Base-by-base conservation (phyloP, 1,140 invertebrate species). In the Drosophila rufa region DNA sequence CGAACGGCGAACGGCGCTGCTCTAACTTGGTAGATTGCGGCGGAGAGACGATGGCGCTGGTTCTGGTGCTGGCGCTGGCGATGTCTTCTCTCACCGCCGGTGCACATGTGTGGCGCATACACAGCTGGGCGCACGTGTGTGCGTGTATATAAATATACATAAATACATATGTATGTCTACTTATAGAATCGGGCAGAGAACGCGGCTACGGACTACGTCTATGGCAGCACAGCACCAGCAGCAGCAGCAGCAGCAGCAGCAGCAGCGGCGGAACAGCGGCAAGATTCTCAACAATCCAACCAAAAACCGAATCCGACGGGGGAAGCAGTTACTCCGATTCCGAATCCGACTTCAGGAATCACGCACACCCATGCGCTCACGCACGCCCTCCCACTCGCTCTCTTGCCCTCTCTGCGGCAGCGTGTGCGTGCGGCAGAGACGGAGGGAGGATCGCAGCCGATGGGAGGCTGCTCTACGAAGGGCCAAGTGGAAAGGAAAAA, bases 1-100 rank as follows among this genome's bases (percentile, higher is more conserved):
- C 46, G 19, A 19, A 62, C 46, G 65, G 65, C 42, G 42, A 61
- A 62, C 59, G 51, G 51, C 61, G 48, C 61, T 80, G 83, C 83
- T 87, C 82, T 87, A 87, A 87, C 83, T 89, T 87, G 87, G 83
- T 87, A 87, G 83, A 89, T 89, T 89, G 83, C 59, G 77, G 51
- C 80, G 80, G 79, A 62, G 33, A 60, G 78, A 38, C 53, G 57
- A 48, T 56, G 60, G 74, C 68, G 40, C 30, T 47, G 48, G 7
- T 7, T 7, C 14, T 56, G 59, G 74, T 59, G 40, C 30, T 47
- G 48, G 7, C 7, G 30, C 14, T 50, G 51, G 33, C 45, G 53
- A 43, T 46, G 48, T 61, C 22, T 69, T 77, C 73, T 75, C 70
- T 62, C 55, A 47, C 40, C 40, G 51, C 75, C 66, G 53, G 78